Conservation (phyloP, 2,113 vertebrate genomes). For the Lampris incognitus region DNA sequence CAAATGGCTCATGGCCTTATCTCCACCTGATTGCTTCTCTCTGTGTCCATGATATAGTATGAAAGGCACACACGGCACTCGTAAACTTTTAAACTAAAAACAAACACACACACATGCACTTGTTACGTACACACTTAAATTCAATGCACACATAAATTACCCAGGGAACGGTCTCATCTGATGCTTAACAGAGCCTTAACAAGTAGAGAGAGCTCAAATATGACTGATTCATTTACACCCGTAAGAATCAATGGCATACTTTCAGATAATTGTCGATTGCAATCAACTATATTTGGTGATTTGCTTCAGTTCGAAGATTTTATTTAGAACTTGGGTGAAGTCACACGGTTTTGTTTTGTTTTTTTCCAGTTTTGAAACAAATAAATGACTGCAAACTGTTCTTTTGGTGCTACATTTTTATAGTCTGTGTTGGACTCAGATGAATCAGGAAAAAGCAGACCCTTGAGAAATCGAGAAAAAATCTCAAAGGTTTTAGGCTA, state of each 20-base stretch:
- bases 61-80: slow-evolving; percentile 48
- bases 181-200: slow-evolving; percentile 14
- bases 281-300: not conserved
- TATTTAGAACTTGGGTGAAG: not conserved
- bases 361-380: too few species aligned
- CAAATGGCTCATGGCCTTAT: slow-evolving; percentile 68
- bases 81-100: slow-evolving; percentile 27
- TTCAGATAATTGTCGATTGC: not conserved
- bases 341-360: not conserved
- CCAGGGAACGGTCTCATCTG: slow-evolving; percentile 79
- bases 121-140: slow-evolving; percentile 21
- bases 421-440: too few species aligned
- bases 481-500: too few species aligned
- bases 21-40: slow-evolving; percentile 68
- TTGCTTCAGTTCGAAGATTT: not conserved
- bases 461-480: too few species aligned
- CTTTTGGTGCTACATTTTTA: too few species aligned
- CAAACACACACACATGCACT: slow-evolving; percentile 10
- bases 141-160: slow-evolving; percentile 27
- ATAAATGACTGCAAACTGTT: too few species aligned
- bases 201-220: slow-evolving; percentile 14
- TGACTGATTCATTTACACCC: slow-evolving; percentile 15
- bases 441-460: too few species aligned
- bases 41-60: slow-evolving; percentile 72
- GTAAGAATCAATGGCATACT: slow-evolving; percentile 30